Percentiles rank a stretch among this genome's conserved stretches.
Conservation (phyloP, 2,797 vertebrate species). For the Sebastes diaconus region DNA sequence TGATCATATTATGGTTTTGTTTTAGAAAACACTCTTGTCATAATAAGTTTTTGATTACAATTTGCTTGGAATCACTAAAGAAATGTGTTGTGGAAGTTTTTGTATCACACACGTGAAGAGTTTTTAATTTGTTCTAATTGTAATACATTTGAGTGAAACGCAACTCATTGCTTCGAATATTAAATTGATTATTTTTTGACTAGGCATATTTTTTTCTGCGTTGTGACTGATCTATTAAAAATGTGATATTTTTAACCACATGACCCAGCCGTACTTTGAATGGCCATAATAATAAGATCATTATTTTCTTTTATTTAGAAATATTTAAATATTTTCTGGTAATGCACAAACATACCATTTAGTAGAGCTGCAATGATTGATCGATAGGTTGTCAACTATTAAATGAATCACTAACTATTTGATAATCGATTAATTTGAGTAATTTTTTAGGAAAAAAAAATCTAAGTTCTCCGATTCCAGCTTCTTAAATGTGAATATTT, state of each 20-base stretch:
- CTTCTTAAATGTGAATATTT: too few species aligned
- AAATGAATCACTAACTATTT: too few species aligned
- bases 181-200: background rate
- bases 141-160: background rate
- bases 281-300: background rate
- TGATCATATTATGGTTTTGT: background rate
- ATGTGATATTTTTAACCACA: background rate
- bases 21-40: background rate
- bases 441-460: too few species aligned
- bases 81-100: background rate
- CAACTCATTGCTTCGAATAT: background rate
- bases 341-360: background rate
- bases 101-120: background rate
- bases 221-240: background rate
- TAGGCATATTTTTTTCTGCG: background rate
- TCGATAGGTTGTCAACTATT: too few species aligned
- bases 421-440: too few species aligned
- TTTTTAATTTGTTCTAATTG: background rate
- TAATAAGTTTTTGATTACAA: background rate
- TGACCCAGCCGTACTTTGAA: background rate
- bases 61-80: background rate
- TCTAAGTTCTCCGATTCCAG: accelerated
- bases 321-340: background rate
- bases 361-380: too few species aligned
- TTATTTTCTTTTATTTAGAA: background rate